Conservation (phyloP, 2,113 vertebrate genomes). For the Pollachius pollachius region DNA sequence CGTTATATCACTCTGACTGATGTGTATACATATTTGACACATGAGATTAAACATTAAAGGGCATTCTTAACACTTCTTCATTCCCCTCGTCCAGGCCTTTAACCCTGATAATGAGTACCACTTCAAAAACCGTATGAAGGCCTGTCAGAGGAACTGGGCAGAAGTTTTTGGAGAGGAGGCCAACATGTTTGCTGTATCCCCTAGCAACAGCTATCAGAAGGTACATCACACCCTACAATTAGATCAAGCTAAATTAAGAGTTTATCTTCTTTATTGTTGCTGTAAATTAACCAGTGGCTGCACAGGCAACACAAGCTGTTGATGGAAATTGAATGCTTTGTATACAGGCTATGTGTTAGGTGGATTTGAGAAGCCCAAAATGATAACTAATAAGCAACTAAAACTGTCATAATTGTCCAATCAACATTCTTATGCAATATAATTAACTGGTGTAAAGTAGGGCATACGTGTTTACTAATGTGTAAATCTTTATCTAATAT, state of each 20-base stretch:
- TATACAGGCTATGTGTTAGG: constrained; percentile 1
- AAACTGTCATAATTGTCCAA: no score
- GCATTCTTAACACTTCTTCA: no score
- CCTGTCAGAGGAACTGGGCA: constrained; percentile 93
- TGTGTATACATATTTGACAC: no score
- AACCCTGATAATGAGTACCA: constrained; percentile 99
- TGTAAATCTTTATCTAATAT: not conserved
- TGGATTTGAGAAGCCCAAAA: not conserved
- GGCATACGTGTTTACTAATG: not conserved
- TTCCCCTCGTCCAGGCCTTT: constrained; percentile 79
- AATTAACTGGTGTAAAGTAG: no score
- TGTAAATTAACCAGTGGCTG: no score
- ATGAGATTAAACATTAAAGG: no score
- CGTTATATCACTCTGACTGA: not conserved
- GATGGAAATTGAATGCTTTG: constrained; percentile 1
- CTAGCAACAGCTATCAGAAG: constrained; percentile 90
- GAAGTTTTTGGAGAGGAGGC: constrained; percentile 93
- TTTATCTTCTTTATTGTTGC: no score
- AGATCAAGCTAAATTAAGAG: no score
- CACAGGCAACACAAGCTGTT: no score
- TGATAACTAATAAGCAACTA: no score
- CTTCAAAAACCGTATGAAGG: constrained; percentile 99
- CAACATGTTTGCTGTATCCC: constrained; percentile 91
- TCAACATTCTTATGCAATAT: no score
- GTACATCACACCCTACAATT: constrained; percentile 36